Base-by-base conservation (phyloP, 2,797 vertebrate genomes). In the Enteromius paludinosus region DNA sequence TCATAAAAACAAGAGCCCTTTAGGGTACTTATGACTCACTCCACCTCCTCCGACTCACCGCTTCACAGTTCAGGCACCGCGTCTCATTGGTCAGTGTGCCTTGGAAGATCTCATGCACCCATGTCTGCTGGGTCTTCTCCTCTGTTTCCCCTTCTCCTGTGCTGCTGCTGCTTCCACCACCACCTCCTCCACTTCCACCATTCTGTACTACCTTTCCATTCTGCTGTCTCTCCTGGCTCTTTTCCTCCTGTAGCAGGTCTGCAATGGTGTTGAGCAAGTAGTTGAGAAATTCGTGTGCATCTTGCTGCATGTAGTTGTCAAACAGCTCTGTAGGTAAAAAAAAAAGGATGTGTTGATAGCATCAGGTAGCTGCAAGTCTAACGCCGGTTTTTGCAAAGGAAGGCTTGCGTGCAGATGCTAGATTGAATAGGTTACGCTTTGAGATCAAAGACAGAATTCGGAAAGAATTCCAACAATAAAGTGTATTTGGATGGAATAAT, bases 41-140 rank as follows among this genome's bases (percentile, higher is more conserved):
- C 78, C 80, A 33, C 78, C 88, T 72, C 89, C 45, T 49, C 28
- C 56, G 86, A 83, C 94, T 95, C 79, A 97, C 97, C 86, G 96
- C 95, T 96, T 97, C 97, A 90, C 97, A 97, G 94, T 97, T 97
- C 90, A 97, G 96, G 93, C 97, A 97, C 86, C 96, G 95, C 12
- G 96, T 98, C 94, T 98, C 96, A 43, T 97, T 97, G 92, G 96
- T 97, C 93, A 97, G 93, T 30, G 97, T 97, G 87, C 96, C 96
- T 91, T 98, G 97, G 93, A 98, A 98, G 93, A 97, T 97, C 92
- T 98, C 96, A 2, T 97, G 97, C 84, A 98, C 96, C 97, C 97
- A 98, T 3, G 96, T 98, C 91, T 94, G 93, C 82, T 97, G 96
- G 0, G 92, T 85, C 91, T 97, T 96, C 90, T 97, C 96, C 3